Evolutionary conservation across 2,113 vertebrate species (phyloP).

Genomic region (Siniperca knerii): DNA sequence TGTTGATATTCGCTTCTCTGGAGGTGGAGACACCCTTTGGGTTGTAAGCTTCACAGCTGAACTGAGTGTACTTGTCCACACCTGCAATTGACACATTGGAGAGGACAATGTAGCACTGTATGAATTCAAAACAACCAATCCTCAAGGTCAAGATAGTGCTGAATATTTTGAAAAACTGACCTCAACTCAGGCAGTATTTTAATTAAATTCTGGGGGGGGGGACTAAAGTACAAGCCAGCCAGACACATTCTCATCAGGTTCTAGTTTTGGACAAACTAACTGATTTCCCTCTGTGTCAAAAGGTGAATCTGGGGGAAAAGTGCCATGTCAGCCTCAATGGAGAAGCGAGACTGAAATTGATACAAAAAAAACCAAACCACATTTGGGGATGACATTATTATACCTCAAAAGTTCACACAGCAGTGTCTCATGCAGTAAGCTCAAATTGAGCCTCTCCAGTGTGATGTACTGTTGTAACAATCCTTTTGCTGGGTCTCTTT

Average conservation of each 20-base stretch:
- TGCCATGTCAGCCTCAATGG: constrained; percentile 1
- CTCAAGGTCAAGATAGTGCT: constrained; percentile 18
- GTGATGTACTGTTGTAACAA: constrained; percentile 49
- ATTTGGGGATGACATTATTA: constrained; percentile 37
- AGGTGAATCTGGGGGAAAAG: background rate
- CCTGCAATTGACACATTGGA: constrained; percentile 78
- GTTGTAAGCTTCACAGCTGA: constrained; percentile 95
- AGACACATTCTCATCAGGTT: fast-evolving
- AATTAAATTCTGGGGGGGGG: background rate
- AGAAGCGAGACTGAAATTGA: constrained; percentile 8
- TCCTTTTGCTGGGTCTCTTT: constrained; percentile 44
- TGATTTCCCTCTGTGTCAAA: background rate
- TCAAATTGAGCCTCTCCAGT: constrained; percentile 40
- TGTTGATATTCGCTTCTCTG: constrained; percentile 88
- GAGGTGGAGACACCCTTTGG: constrained; percentile 89
- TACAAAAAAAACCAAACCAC: constrained; percentile 6
- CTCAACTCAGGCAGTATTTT: background rate
- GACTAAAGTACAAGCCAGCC: background rate
- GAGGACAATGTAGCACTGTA: background rate
- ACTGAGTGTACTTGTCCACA: constrained; percentile 84
- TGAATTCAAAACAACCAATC: background rate
- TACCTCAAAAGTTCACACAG: constrained; percentile 44
- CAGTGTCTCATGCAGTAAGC: constrained; percentile 5
- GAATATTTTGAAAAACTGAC: background rate
- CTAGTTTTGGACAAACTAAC: background rate